Evolutionary conservation across 2,797 vertebrate species (phyloP).

Genomic region (Mallotus villosus): DNA sequence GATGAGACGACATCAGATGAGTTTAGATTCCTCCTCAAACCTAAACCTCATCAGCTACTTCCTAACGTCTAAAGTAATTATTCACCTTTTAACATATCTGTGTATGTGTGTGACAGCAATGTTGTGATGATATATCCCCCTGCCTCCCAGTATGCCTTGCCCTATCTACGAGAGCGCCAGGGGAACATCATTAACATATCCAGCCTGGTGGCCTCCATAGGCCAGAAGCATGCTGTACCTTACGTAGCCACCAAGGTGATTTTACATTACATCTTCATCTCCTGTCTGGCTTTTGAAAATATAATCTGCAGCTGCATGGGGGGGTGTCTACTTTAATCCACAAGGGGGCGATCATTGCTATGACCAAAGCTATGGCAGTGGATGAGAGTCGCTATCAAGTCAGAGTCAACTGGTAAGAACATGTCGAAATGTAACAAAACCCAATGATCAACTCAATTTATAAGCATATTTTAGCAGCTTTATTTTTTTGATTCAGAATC

Average conservation of each 20-base stretch:
- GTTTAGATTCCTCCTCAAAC: slow-evolving; percentile 78
- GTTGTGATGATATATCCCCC: not conserved
- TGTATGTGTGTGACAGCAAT: not conserved
- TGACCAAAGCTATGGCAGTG: slow-evolving; percentile 87
- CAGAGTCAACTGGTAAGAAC: slow-evolving; percentile 81
- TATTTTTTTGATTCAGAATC: not conserved
- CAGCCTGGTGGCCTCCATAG: slow-evolving; percentile 77
- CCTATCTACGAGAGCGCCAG: slow-evolving; percentile 68
- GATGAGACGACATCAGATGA: slow-evolving; percentile 77
- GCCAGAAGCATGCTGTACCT: slow-evolving; percentile 74
- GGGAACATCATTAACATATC: slow-evolving; percentile 84
- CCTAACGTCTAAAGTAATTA: slow-evolving; percentile 77
- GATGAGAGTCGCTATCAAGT: slow-evolving; percentile 80
- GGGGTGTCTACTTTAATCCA: slow-evolving; percentile 40
- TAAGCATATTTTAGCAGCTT: too few species aligned
- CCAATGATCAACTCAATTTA: too few species aligned
- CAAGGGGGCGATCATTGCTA: slow-evolving; percentile 81
- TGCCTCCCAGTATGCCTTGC: slow-evolving; percentile 70
- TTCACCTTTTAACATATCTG: not conserved
- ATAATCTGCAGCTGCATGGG: not conserved
- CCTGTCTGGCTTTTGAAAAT: not conserved
- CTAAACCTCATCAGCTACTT: slow-evolving; percentile 82
- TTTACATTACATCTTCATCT: not conserved
- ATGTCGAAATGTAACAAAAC: not conserved
- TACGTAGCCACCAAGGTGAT: slow-evolving; percentile 87